Evolutionary conservation across 2,113 vertebrate species (phyloP), one percentile per base, ranked within the genome.

Genomic region (Leptobrachium leishanense): DNA sequence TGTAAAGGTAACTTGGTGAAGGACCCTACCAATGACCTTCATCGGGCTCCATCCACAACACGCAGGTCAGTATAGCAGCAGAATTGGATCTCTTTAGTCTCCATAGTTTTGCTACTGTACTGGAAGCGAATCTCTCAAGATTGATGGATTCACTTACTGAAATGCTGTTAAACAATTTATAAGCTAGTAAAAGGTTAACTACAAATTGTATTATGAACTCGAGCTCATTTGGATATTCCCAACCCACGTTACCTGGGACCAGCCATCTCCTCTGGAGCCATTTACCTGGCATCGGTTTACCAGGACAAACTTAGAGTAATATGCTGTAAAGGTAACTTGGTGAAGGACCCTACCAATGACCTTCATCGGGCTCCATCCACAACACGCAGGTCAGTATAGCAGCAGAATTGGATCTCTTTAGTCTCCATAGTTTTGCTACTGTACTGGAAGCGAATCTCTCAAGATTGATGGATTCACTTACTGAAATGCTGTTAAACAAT

Each of bases 251-350:
- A 98, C 84, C 91, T 99, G 42, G 98, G 98, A 67, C 98, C 98
- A 0, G 97, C 97, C 8, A 98, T 99, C 87, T 98, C 98, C 65
- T 96, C 96, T 0, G 97, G 98, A 70, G 98, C 97, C 0, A 96
- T 99, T 82, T 99, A 99, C 85, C 85, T 99, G 89, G 97, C 97
- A n/a, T 99, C 98, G 11, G 97, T 97, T 41, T 99, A 99, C 86
- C 98, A 99, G 88, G 98, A 98, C 88, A 99, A 99, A 76, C 85
- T 99, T 68, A 87, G 98, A 84, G 95, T 99, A 75, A 99, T 99
- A 86, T 99, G 98, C 92, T 99, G 98, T 78, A 99, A 99, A 86
- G 98, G 98, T 73, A 99, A 97, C 70, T 91, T 99, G 41, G 94
- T 98, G 85, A 92, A 95, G 77, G 98, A 99, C 90, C 87, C 90